A percentile compares a stretch with the other conserved stretches of the same genome.
Evolutionary conservation across 2,888 invertebrate species (phyloP).

Genomic region (Acleris laterana): DNA sequence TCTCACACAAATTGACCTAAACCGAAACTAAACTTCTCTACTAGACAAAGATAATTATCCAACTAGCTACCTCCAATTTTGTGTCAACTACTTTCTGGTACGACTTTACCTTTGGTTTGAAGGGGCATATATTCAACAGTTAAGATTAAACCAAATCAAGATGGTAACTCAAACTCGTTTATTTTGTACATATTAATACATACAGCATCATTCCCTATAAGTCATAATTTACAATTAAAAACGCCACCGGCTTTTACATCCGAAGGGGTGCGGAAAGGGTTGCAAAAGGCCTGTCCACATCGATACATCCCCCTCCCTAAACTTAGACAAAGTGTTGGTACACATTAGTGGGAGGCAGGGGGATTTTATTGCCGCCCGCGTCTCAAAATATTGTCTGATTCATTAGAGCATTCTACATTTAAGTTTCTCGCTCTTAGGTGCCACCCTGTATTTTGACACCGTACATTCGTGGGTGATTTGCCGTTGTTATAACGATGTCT

Average conservation of each 20-base stretch:
- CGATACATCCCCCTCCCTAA: conserved; percentile 78
- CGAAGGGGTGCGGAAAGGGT: conserved; percentile 34
- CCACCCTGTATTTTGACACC: conserved; percentile 41
- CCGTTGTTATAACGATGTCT: conserved; percentile 69
- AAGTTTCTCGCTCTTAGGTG: conserved; percentile 74
- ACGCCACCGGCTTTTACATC: conserved; percentile 2
- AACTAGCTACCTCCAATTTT: too few relatives aligned
- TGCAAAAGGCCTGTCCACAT: conserved; percentile 61
- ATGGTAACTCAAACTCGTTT: neutral
- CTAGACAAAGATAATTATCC: too few relatives aligned
- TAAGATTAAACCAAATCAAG: too few relatives aligned
- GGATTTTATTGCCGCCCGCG: conserved; percentile 80
- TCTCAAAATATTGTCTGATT: conserved; percentile 85
- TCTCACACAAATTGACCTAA: too few relatives aligned
- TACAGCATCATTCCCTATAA: neutral
- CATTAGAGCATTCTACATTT: conserved; percentile 84
- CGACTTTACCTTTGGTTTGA: too few relatives aligned
- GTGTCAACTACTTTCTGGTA: too few relatives aligned
- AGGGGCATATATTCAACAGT: too few relatives aligned
- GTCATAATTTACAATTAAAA: conserved; percentile 17
- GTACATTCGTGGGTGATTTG: conserved; percentile 67
- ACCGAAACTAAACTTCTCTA: too few relatives aligned
- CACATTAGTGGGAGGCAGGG: conserved; percentile 78
- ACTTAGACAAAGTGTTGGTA: conserved; percentile 78
- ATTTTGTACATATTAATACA: neutral